Evolutionary conservation across 2,113 vertebrate genomes (phyloP).

Genomic region (Geococcyx californianus): DNA sequence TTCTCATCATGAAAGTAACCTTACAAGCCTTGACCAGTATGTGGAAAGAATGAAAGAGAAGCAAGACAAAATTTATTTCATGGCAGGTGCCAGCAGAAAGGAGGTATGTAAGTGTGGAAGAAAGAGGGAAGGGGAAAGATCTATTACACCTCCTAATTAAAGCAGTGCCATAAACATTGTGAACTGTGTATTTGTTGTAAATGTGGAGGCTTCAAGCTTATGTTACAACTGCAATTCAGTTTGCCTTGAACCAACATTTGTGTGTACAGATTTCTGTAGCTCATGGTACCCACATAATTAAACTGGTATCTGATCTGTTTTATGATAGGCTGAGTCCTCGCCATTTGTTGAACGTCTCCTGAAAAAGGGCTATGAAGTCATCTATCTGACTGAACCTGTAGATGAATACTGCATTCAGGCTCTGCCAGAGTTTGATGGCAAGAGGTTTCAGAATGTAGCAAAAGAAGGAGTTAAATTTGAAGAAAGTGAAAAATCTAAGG

Average conservation of each 20-base stretch:
- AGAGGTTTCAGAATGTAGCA: constrained; percentile 97
- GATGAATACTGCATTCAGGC: constrained; percentile 99
- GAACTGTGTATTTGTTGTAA: neutral
- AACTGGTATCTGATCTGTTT: neutral
- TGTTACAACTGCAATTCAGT: neutral
- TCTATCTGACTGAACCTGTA: constrained; percentile 96
- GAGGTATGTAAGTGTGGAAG: constrained; percentile 78
- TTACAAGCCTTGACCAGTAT: constrained; percentile 93
- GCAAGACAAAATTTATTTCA: constrained; percentile 98
- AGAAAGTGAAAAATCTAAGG: constrained; percentile 94
- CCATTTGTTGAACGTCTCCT: constrained; percentile 94
- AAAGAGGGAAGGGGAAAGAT: neutral
- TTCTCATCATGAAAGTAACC: constrained; percentile 84
- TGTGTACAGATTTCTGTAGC: neutral
- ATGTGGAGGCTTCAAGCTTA: accelerated
- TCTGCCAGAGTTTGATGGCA: constrained; percentile 95
- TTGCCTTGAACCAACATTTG: neutral
- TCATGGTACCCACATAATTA: neutral
- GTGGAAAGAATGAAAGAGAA: constrained; percentile 99
- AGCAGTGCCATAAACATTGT: neutral
- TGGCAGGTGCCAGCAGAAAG: constrained; percentile 94
- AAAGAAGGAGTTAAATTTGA: constrained; percentile 97
- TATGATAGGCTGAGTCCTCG: constrained; percentile 89
- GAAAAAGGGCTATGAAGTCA: constrained; percentile 98
- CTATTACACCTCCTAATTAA: accelerated